phyloP scores from a whole-genome alignment of 2,888 invertebrate species.

The Chrysina gloriosa region DNA sequence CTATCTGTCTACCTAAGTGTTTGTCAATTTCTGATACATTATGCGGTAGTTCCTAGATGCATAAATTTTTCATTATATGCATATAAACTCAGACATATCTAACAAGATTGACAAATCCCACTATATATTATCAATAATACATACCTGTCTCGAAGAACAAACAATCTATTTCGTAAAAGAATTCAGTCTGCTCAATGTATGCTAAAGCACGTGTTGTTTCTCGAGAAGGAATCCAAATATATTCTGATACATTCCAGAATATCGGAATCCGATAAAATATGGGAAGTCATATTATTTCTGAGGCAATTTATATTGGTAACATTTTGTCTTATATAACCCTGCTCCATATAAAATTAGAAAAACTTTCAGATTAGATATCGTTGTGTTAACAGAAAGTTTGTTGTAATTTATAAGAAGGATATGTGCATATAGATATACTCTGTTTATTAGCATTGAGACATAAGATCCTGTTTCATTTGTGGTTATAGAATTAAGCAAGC shows the following conservation, averaged over 20 bases:
- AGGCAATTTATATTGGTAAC: not conserved
- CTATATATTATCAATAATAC: not conserved
- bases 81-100: too few relatives aligned
- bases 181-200: not conserved
- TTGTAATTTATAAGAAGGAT: too few relatives aligned
- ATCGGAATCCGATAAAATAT: conserved; percentile 27
- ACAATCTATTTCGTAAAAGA: not conserved
- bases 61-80: too few relatives aligned
- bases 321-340: conserved; percentile 1
- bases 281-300: not conserved
- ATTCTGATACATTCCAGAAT: not conserved
- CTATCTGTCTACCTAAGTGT: too few relatives aligned
- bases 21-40: too few relatives aligned
- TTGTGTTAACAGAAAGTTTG: too few relatives aligned
- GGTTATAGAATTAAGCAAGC: not conserved
- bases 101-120: not conserved
- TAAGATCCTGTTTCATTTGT: too few relatives aligned
- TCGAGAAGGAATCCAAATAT: conserved; percentile 1
- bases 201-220: conserved; percentile 15
- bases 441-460: too few relatives aligned
- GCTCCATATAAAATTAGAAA: conserved; percentile 7
- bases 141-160: not conserved
- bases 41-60: too few relatives aligned
- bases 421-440: too few relatives aligned
- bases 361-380: not conserved